Conservation (phyloP, 2,888 invertebrate species). For the Drosophila neutralis region DNA sequence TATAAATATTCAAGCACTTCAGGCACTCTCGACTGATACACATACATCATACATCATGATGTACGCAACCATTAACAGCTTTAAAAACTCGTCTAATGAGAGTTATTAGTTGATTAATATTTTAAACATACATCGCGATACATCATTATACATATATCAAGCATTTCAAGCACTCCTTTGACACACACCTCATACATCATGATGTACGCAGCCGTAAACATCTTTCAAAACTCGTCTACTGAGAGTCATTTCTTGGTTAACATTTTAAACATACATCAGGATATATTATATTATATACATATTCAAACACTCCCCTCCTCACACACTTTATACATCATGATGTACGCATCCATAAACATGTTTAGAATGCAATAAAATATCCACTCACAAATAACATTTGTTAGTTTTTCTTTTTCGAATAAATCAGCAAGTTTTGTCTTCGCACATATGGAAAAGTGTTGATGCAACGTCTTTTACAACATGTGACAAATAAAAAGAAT, state of each 20-base stretch:
- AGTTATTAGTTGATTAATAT: neutral
- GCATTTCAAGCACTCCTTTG: neutral
- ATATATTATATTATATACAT: neutral
- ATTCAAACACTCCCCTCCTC: neutral
- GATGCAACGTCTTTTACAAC: slow-evolving; percentile 28
- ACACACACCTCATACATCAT: neutral
- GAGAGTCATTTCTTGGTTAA: neutral
- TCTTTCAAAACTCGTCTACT: neutral
- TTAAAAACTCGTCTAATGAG: neutral
- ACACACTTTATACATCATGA: neutral
- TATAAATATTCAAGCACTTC: no score
- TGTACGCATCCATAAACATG: neutral
- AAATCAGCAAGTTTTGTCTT: slow-evolving; percentile 32
- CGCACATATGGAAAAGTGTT: slow-evolving; percentile 28
- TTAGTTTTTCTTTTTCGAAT: slow-evolving; percentile 10
- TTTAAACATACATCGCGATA: neutral
- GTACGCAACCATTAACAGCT: neutral
- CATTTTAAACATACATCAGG: neutral
- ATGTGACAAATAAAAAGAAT: slow-evolving; percentile 21
- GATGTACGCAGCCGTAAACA: neutral
- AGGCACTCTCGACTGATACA: no score
- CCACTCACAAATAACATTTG: slow-evolving; percentile 1
- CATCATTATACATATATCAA: neutral
- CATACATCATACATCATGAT: neutral
- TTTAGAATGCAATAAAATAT: slow-evolving; percentile 2